Evolutionary conservation across 1,140 invertebrate genomes (phyloP), one percentile per base, ranked within the genome.

Genomic region (Nylanderia fulva): DNA sequence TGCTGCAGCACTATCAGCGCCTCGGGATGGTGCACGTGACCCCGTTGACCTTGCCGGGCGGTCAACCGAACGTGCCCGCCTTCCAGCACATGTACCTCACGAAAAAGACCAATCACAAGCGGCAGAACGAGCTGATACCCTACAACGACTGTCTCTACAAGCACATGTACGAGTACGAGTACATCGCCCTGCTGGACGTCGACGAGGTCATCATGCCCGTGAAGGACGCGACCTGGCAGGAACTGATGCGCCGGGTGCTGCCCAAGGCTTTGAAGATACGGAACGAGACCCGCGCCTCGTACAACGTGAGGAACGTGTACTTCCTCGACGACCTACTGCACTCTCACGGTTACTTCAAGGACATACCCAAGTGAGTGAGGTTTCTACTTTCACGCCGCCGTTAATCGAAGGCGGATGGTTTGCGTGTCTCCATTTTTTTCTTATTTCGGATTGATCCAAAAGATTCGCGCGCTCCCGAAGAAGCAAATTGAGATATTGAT

Each of bases 81-180:
- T 97, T 99, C 71, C 97, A 98, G 91, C 98, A 99, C 93, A 96
- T 98, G 93, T 99, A 98, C 90, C 95, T 99, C 6, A 97, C 97
- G 61, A 98, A 98, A 92, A 98, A 98, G 93, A 97, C 97, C 1
- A 99, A 98, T 91, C 97, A 98, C 93, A 99, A 99, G 93, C 95
- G 98, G 13, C 98, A 99, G 91, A 99, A 99, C 93, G 98, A 99
- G 93, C 95, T 99, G 52, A 99, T 99, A 88, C 98, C 99, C 0
- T 99, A 99, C 95, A 99, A 99, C 94, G 99, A 99, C 92, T 99
- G 99, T 91, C 95, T 99, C 6, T 99, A 99, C 94, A 97, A 98
- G 89, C 98, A 99, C 92, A 96, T 99, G 94, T 98, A 99, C 92
- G 95, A 96, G 56, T 99, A 99, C 93, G 96, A 98, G 71, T 99